Evolutionary conservation across 2,888 invertebrate species (phyloP).

Genomic region (Eupsilia transversa): DNA sequence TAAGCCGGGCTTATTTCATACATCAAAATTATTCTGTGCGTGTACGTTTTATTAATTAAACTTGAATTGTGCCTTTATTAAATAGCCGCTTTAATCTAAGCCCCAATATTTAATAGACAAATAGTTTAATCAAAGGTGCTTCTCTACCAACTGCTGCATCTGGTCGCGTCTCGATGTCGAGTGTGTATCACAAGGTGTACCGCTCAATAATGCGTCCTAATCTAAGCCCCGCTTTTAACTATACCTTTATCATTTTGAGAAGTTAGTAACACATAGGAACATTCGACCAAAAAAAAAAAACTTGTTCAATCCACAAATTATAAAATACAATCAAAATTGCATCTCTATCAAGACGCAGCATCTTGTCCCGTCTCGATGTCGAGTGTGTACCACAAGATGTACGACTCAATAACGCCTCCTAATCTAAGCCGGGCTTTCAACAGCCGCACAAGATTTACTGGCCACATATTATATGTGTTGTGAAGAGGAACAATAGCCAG

Average conservation of each 20-base stretch:
- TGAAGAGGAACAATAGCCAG: conserved; percentile 64
- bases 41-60: too few species aligned
- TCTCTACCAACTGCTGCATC: not conserved
- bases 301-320: not conserved
- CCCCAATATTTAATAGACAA: not conserved
- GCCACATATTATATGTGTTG: conserved; percentile 75
- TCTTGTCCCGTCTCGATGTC: conserved; percentile 30
- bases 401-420: conserved; percentile 84
- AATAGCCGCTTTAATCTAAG: not conserved
- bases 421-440: conserved; percentile 80
- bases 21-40: too few species aligned
- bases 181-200: conserved; percentile 46
- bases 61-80: not conserved
- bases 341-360: conserved; percentile 28
- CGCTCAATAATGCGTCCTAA: conserved; percentile 82
- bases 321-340: conserved; percentile 16
- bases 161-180: not conserved
- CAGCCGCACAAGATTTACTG: conserved; percentile 81
- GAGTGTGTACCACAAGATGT: conserved; percentile 74
- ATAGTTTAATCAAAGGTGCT: conserved; percentile 1
- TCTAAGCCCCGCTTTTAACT: conserved; percentile 72
- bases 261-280: not conserved
- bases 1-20: too few species aligned
- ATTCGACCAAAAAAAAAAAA: not conserved
- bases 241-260: not conserved